These are phyloP conservation scores for Taeniopygia guttata DNA, from an alignment of 2,797 vertebrate genomes.

Conservation along the genomic window DNA sequence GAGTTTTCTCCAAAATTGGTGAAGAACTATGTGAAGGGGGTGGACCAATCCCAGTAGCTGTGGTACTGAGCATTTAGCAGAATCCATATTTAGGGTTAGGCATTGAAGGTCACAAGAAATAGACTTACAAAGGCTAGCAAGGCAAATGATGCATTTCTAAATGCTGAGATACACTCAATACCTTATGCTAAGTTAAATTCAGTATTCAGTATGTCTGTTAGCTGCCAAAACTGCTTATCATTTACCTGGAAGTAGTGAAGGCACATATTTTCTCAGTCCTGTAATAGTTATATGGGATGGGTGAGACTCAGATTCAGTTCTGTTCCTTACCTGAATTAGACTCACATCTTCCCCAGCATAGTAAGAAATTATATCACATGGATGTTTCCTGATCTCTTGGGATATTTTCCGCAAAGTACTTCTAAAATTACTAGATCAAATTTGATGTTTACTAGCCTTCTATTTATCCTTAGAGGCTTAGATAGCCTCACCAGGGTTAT, in stretches of 20 bases:
- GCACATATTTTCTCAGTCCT: not conserved
- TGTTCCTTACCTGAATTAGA: not conserved
- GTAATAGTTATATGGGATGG: not conserved
- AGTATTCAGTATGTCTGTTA: not conserved
- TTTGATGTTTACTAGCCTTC: not conserved
- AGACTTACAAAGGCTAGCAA: not conserved
- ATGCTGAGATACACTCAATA: not conserved
- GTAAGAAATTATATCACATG: not conserved
- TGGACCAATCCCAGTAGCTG: not conserved
- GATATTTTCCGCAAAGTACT: not conserved
- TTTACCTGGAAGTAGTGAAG: not conserved
- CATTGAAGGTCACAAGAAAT: not conserved
- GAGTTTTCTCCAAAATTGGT: not conserved
- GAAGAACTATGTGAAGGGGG: not conserved
- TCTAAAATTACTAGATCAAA: not conserved
- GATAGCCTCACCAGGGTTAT: not conserved
- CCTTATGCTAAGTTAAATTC: not conserved
- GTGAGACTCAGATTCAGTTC: not conserved
- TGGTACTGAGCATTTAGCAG: not conserved
- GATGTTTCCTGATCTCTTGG: not conserved
- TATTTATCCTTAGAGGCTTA: not conserved
- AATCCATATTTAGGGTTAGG: not conserved
- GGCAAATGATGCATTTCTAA: not conserved
- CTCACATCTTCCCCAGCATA: not conserved
- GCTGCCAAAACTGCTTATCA: not conserved